phyloP scores from a whole-genome alignment of 2,797 vertebrate species.

The Xenopus petersii region DNA sequence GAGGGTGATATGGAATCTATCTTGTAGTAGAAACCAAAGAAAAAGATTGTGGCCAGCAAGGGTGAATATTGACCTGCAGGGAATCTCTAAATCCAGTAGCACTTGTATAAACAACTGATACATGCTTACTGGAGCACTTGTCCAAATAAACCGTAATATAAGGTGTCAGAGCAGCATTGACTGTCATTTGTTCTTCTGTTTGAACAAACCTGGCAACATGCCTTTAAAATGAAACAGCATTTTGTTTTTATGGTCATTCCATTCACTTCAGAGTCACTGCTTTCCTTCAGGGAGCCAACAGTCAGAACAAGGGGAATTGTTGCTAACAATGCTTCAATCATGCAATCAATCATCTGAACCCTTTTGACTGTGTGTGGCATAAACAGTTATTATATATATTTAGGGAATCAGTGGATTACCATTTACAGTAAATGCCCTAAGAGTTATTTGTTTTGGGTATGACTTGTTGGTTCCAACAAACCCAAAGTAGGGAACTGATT shows the following conservation, averaged over 20 bases:
- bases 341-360: too few relatives aligned
- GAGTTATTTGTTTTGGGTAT: too few relatives aligned
- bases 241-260: constrained; percentile 15
- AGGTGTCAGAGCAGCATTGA: constrained; percentile 18
- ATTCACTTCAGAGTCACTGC: constrained; percentile 12
- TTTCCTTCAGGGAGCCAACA: constrained; percentile 3
- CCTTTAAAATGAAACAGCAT: constrained; percentile 43
- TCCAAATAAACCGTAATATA: constrained; percentile 51
- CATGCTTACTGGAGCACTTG: constrained; percentile 48
- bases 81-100: constrained; percentile 55
- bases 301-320: too few relatives aligned
- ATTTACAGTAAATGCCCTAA: too few relatives aligned
- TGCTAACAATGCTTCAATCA: too few relatives aligned
- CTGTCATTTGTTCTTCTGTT: constrained; percentile 49
- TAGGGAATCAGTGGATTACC: too few relatives aligned
- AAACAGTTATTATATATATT: too few relatives aligned
- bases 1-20: background rate
- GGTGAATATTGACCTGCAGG: constrained; percentile 53
- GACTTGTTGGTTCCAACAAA: too few relatives aligned
- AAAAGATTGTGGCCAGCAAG: constrained; percentile 15
- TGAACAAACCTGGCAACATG: constrained; percentile 34
- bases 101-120: constrained; percentile 61
- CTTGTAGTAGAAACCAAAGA: background rate
- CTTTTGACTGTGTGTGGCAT: too few relatives aligned
- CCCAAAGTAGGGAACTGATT: too few relatives aligned